Evolutionary conservation across 2,888 invertebrate genomes (phyloP).

Genomic region (Diaprepes abbreviatus): DNA sequence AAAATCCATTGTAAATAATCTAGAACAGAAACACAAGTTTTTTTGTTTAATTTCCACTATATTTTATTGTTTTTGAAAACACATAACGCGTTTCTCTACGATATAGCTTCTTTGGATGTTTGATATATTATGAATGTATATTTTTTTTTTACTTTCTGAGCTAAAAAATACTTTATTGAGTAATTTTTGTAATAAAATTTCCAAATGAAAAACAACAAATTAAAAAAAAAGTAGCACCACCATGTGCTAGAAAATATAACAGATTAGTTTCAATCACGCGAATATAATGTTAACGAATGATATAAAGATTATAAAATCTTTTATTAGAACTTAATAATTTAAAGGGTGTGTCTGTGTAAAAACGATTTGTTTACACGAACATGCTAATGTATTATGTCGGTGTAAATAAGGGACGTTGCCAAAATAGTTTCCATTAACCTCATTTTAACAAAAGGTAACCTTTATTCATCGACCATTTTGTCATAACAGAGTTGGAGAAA

Average conservation of each 20-base stretch:
- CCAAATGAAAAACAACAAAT: not conserved
- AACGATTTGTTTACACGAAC: conserved; percentile 8
- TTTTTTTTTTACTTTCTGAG: too few relatives aligned
- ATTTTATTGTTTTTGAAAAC: too few relatives aligned
- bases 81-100: too few relatives aligned
- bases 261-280: conserved; percentile 13
- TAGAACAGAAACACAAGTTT: too few relatives aligned
- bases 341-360: conserved; percentile 7
- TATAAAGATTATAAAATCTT: conserved; percentile 14
- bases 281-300: conserved; percentile 13
- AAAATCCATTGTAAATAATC: too few relatives aligned
- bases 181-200: too few relatives aligned
- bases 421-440: conserved; percentile 5
- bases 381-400: conserved; percentile 7
- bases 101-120: too few relatives aligned
- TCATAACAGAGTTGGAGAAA: too few relatives aligned
- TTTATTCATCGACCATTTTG: not conserved
- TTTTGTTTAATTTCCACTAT: too few relatives aligned
- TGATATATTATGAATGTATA: too few relatives aligned
- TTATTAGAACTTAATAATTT: conserved; percentile 12
- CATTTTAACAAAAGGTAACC: not conserved
- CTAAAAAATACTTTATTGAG: too few relatives aligned
- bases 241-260: not conserved
- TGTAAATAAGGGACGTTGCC: not conserved
- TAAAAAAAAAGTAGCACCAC: not conserved